Evolutionary conservation across 2,888 invertebrate species (phyloP).

Genomic region (Caradrina kadenii): DNA sequence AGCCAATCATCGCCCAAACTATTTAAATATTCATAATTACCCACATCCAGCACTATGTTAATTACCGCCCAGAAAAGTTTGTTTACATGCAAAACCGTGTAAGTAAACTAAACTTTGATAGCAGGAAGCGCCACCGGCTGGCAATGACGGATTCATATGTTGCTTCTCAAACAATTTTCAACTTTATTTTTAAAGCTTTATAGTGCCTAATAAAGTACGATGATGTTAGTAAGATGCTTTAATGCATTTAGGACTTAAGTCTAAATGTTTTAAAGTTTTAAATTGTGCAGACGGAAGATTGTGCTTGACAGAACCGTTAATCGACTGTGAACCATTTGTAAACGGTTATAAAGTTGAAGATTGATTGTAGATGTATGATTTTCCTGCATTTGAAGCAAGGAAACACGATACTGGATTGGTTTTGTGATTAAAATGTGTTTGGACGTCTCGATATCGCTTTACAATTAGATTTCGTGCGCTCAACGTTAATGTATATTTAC

Average conservation of each 20-base stretch:
- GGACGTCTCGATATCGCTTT: conserved; percentile 57
- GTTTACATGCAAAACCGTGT: conserved; percentile 47
- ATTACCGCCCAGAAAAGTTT: conserved; percentile 43
- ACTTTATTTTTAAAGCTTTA: neutral
- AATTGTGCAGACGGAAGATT: neutral
- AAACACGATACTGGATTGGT: conserved; percentile 70
- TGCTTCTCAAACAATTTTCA: conserved; percentile 11
- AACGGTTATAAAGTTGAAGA: neutral
- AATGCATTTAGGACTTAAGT: conserved; percentile 1
- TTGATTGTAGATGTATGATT: conserved; percentile 6
- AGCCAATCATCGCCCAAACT: neutral
- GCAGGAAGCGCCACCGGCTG: conserved; percentile 62
- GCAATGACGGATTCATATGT: neutral
- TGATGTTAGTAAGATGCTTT: neutral
- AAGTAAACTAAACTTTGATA: conserved; percentile 62
- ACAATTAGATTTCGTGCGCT: conserved; percentile 29
- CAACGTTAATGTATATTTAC: conserved; percentile 6
- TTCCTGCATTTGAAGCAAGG: conserved; percentile 52
- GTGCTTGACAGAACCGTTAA: neutral
- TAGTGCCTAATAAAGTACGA: neutral
- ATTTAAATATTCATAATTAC: conserved; percentile 22
- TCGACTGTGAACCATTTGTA: conserved; percentile 4
- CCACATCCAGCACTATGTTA: conserved; percentile 19
- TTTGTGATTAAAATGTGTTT: conserved; percentile 69
- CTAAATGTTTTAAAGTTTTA: conserved; percentile 6